Percentiles rank a stretch among this genome's conserved stretches.
phyloP scores from a whole-genome alignment of 2,888 invertebrate genomes.

The Hydriomena furcata region DNA sequence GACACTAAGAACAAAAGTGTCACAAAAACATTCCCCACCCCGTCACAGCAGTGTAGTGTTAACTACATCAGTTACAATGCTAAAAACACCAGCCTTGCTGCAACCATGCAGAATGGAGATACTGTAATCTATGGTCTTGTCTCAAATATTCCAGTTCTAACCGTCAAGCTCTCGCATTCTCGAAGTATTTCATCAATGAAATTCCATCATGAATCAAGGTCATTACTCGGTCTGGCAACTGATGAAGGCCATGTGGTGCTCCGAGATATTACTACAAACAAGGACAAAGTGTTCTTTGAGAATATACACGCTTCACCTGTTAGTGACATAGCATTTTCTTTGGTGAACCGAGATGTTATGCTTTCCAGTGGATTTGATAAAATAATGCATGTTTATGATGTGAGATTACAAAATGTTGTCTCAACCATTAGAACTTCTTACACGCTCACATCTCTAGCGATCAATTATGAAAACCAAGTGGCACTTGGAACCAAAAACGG shows the following conservation, averaged over 20 bases:
- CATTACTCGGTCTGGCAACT: constrained; percentile 74
- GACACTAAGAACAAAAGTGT: constrained; percentile 75
- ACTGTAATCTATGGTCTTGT: constrained; percentile 77
- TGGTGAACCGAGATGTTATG: constrained; percentile 81
- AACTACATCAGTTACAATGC: constrained; percentile 74
- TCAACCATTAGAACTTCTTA: constrained; percentile 67
- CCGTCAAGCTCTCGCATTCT: constrained; percentile 67
- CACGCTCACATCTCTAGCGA: constrained; percentile 67
- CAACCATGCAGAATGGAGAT: constrained; percentile 76
- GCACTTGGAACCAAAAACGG: constrained; percentile 83
- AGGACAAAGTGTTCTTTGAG: constrained; percentile 73
- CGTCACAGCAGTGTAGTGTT: constrained; percentile 64
- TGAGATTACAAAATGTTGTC: constrained; percentile 74
- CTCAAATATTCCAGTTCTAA: constrained; percentile 73
- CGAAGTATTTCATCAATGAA: constrained; percentile 75
- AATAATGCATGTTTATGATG: constrained; percentile 82
- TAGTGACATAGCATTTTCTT: constrained; percentile 82
- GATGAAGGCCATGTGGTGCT: constrained; percentile 77
- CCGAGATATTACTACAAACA: constrained; percentile 71
- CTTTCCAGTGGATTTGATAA: constrained; percentile 83
- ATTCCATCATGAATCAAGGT: constrained; percentile 75
- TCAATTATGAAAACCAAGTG: constrained; percentile 75
- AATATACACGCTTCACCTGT: constrained; percentile 83
- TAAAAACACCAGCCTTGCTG: constrained; percentile 76
- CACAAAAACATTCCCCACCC: constrained; percentile 72